Conservation (phyloP, 2,113 vertebrate genomes). For the Anguilla rostrata region DNA sequence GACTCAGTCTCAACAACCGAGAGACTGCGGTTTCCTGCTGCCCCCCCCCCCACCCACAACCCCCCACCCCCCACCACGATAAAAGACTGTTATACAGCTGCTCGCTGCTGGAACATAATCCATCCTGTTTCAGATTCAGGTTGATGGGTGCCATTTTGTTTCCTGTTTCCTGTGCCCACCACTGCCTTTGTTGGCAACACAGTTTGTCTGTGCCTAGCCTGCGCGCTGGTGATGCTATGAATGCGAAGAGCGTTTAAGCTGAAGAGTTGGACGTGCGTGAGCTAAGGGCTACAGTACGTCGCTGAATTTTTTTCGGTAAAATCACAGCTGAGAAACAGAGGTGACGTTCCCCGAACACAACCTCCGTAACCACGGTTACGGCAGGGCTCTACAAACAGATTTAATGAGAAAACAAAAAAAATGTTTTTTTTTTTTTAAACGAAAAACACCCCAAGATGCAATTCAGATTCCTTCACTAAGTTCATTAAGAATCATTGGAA, state of each 20-base stretch:
- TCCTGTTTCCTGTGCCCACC: background rate
- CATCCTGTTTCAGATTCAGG: background rate
- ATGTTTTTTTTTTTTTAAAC: background rate
- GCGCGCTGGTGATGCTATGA: background rate
- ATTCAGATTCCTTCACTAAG: background rate
- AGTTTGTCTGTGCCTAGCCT: background rate
- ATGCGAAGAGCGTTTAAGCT: background rate
- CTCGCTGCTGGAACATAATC: background rate
- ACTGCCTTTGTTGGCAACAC: too few relatives aligned
- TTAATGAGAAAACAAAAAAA: background rate
- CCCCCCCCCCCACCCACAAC: too few relatives aligned
- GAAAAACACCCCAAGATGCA: background rate
- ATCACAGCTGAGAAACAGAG: too few relatives aligned
- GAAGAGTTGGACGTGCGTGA: background rate
- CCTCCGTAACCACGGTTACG: too few relatives aligned
- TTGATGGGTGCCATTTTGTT: background rate
- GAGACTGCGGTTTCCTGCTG: slow-evolving; percentile 3
- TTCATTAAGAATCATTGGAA: background rate
- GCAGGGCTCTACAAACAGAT: background rate
- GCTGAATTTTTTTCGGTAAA: too few relatives aligned
- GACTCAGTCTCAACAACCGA: background rate
- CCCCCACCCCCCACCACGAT: background rate
- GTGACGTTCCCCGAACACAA: too few relatives aligned
- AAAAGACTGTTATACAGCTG: background rate
- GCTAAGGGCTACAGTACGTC: too few relatives aligned